Evolutionary conservation across 2,888 invertebrate species (phyloP), one percentile per base, ranked within the genome.

Genomic region (Calameuta idolon): DNA sequence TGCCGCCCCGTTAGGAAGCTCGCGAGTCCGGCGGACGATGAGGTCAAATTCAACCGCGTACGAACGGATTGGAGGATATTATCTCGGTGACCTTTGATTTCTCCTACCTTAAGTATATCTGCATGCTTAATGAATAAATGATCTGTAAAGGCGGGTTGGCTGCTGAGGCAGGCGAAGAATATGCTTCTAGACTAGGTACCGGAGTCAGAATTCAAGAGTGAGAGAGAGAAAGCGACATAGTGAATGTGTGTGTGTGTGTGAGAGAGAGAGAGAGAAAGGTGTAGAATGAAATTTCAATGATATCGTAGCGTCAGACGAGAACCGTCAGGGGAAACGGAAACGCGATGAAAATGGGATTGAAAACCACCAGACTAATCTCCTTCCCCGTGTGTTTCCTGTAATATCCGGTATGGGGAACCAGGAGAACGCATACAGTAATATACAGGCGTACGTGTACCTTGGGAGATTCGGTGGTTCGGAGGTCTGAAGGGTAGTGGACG

Each of bases 341-440:
- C 83, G 85, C 90, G 88, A 90, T 90, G 90, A 91, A 91, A 91
- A 91, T 90, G 90, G 89, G 90, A 91, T 90, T 91, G 91, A 89
- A 90, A 91, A 91, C 90, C 90, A 84, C 89, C 87, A 87, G 86
- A 88, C 90, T 91, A 91, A 91, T 91, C 90, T 90, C 82, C 85
- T 84, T 83, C 75, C 81, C 78, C 80, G 73, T 76, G 79, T 75
- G 80, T 83, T 79, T 75, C 84, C 23, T 23, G 84, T 83, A 85
- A 87, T 86, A 84, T 82, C 76, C 79, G 80, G 77, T 74, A 77
- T 79, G 78, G 79, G 77, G 55, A 55, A 55, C 15, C 55, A 9
- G 55, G 55, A 55, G 55, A 78, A 81, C 79, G 74, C 79, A 69
- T 76, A 73, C 81, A 37, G 71, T 80, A 68, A 74, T 30, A 75